Evolutionary conservation across 2,113 vertebrate genomes (phyloP).

Genomic region (Donacobius atricapilla): DNA sequence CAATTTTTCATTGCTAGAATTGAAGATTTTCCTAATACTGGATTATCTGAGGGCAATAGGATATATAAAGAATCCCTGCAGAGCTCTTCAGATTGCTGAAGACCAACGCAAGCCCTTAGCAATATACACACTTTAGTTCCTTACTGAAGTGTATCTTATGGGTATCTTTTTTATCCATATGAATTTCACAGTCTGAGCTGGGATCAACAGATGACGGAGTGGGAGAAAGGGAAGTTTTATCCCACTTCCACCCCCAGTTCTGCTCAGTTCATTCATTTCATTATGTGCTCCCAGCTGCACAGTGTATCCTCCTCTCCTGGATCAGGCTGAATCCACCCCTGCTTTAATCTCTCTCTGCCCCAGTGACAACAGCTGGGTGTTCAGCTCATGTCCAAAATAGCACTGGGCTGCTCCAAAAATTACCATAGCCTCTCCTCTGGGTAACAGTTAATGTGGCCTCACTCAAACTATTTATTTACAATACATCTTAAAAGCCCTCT

Average conservation of each 20-base stretch:
- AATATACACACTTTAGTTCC: background rate
- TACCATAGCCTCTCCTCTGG: background rate
- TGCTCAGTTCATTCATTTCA: background rate
- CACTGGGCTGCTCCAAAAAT: background rate
- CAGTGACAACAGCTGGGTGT: background rate
- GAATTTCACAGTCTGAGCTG: background rate
- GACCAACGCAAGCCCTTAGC: background rate
- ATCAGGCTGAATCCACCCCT: background rate
- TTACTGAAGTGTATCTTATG: rapidly evolving
- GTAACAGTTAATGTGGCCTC: background rate
- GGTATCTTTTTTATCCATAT: background rate
- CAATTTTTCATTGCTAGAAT: background rate
- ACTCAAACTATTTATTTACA: slow-evolving; percentile 1
- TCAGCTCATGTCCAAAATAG: background rate
- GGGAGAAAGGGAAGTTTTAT: background rate
- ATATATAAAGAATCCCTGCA: background rate
- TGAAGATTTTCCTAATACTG: background rate
- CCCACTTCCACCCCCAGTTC: background rate
- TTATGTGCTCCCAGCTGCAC: background rate
- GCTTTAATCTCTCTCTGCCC: background rate
- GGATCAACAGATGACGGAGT: background rate
- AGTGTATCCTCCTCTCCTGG: background rate
- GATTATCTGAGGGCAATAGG: background rate
- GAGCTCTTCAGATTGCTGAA: background rate
- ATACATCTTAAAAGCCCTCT: background rate